These are phyloP conservation scores for Anticlea derivata DNA, from an alignment of 2,888 invertebrate species.

Conservation along the genomic window DNA sequence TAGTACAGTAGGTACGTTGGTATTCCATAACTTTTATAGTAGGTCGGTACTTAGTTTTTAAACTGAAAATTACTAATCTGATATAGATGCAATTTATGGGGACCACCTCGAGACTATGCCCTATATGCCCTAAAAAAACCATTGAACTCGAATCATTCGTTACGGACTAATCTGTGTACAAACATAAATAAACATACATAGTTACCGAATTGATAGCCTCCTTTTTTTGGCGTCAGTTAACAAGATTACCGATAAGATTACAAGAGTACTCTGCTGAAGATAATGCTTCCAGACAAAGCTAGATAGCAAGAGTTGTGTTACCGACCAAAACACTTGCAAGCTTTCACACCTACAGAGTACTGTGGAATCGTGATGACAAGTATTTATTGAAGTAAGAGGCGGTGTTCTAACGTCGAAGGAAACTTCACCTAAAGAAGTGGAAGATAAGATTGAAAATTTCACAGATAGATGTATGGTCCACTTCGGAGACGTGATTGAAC, in stretches of 20 bases:
- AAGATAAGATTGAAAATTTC: conserved; percentile 36
- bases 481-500: conserved; percentile 46
- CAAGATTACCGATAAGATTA: conserved; percentile 55
- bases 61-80: too few relatives aligned
- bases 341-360: conserved; percentile 37
- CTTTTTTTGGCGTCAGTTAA: too few relatives aligned
- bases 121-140: too few relatives aligned
- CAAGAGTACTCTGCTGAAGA: conserved; percentile 49
- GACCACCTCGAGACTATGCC: too few relatives aligned
- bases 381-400: conserved; percentile 29
- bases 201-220: too few relatives aligned
- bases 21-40: too few relatives aligned
- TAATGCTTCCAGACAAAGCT: conserved; percentile 51
- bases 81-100: too few relatives aligned
- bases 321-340: conserved; percentile 34
- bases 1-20: too few relatives aligned
- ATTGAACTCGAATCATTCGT: too few relatives aligned
- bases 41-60: too few relatives aligned
- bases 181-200: too few relatives aligned
- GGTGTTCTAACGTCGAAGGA: conserved; percentile 30
- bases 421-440: conserved; percentile 39
- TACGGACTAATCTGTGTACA: too few relatives aligned
- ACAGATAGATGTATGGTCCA: conserved; percentile 38
- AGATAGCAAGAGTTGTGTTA: conserved; percentile 56
- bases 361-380: conserved; percentile 34